phyloP scores from a whole-genome alignment of 2,888 invertebrate genomes.

The Eustalomyia histrio region DNA sequence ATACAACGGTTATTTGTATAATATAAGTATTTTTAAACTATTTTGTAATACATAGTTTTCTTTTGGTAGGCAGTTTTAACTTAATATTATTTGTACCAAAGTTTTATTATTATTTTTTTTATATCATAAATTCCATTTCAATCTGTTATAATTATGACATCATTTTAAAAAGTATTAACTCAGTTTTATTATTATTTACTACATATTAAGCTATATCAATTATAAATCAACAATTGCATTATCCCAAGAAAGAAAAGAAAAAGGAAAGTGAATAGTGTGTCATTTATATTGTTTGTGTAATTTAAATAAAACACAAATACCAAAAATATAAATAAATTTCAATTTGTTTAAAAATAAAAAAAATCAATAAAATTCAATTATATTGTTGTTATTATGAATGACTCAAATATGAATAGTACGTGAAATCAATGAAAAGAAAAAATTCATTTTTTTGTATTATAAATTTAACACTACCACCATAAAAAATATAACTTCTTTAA shows the following conservation, averaged over 20 bases:
- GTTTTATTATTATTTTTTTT: slow-evolving; percentile 1
- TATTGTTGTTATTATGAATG: neutral
- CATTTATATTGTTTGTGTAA: slow-evolving; percentile 35
- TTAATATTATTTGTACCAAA: slow-evolving; percentile 2
- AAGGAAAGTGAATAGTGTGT: slow-evolving; percentile 63
- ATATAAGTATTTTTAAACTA: slow-evolving; percentile 18
- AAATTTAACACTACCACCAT: neutral
- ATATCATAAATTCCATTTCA: neutral
- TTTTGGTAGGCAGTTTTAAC: too few relatives aligned
- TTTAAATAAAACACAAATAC: neutral
- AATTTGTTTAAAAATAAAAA: slow-evolving; percentile 15
- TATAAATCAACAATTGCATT: slow-evolving; percentile 20
- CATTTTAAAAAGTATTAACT: neutral
- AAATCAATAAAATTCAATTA: neutral
- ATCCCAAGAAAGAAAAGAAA: slow-evolving; percentile 19
- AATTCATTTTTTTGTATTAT: neutral
- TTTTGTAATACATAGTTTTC: too few relatives aligned
- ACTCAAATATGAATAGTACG: neutral
- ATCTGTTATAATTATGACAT: neutral
- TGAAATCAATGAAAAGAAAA: neutral
- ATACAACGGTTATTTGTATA: neutral
- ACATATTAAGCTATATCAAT: neutral
- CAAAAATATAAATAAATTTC: neutral
- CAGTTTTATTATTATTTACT: neutral
- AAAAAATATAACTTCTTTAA: neutral